Evolutionary conservation across 2,113 vertebrate genomes (phyloP).

Genomic region (Spilogale gracilis): DNA sequence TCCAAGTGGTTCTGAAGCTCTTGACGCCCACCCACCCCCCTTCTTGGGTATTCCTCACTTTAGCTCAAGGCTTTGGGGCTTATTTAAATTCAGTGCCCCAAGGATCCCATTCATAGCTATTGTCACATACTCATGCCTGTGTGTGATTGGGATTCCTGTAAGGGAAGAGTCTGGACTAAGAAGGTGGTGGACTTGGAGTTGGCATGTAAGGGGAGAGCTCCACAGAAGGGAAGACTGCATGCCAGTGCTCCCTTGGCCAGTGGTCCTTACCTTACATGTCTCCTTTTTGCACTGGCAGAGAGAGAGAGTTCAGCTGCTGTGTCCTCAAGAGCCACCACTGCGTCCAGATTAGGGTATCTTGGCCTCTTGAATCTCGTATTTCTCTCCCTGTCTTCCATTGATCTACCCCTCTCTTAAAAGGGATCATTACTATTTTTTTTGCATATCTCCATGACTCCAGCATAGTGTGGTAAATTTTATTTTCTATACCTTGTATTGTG

Average conservation of each 20-base stretch:
- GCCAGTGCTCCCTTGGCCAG: background rate
- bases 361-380: background rate
- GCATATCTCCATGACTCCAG: background rate
- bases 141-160: background rate
- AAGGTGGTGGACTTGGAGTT: background rate
- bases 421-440: conserved; percentile 8
- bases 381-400: background rate
- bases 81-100: background rate
- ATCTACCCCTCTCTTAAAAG: background rate
- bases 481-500: background rate
- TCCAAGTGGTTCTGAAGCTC: background rate
- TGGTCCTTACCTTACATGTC: background rate
- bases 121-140: background rate
- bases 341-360: background rate
- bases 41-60: background rate
- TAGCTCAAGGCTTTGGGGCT: conserved; percentile 37
- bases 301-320: background rate
- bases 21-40: background rate
- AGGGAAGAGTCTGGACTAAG: background rate
- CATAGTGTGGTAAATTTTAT: background rate
- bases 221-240: background rate
- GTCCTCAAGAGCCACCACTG: background rate
- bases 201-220: background rate
- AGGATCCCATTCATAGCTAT: background rate
- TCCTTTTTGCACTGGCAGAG: background rate